A percentile compares a stretch with the other conserved stretches of the same genome.
Evolutionary conservation across 2,888 invertebrate genomes (phyloP).

Genomic region (Fragum whitleyi): DNA sequence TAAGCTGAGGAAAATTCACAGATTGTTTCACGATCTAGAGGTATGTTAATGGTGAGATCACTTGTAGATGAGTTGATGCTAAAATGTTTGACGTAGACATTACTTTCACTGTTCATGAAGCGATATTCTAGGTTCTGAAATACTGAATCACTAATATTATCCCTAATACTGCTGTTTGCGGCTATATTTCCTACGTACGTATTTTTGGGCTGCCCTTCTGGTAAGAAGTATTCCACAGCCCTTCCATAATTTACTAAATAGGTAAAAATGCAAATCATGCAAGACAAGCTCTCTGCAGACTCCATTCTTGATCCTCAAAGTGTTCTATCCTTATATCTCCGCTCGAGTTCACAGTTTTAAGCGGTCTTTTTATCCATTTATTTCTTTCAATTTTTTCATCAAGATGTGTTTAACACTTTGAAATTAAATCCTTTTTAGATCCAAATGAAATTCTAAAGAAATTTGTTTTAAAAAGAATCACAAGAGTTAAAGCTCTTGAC

Average conservation of each 20-base stretch:
- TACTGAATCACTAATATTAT: conserved; percentile 48
- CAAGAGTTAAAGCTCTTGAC: not conserved
- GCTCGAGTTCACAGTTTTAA: not conserved
- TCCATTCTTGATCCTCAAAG: conserved; percentile 45
- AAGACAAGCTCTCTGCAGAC: conserved; percentile 62
- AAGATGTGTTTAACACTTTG: not conserved
- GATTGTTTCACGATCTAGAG: conserved; percentile 73
- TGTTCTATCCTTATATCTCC: not conserved
- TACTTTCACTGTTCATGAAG: conserved; percentile 59
- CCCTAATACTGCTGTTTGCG: conserved; percentile 58
- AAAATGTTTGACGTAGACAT: conserved; percentile 50
- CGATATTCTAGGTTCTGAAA: conserved; percentile 59
- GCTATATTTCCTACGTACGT: conserved; percentile 71
- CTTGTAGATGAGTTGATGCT: conserved; percentile 51
- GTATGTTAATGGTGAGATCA: conserved; percentile 49
- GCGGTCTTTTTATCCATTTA: not conserved
- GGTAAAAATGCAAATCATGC: conserved; percentile 62
- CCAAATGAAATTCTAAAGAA: not conserved
- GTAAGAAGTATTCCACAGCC: conserved; percentile 56
- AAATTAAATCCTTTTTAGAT: not conserved
- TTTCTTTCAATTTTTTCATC: not conserved
- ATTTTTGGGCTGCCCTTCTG: conserved; percentile 63
- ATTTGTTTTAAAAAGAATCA: not conserved
- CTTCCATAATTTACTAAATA: conserved; percentile 60
- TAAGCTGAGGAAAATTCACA: conserved; percentile 68